Evolutionary conservation across 1,140 invertebrate genomes (phyloP), one percentile per base, ranked within the genome.

Genomic region (Globodera rostochiensis): DNA sequence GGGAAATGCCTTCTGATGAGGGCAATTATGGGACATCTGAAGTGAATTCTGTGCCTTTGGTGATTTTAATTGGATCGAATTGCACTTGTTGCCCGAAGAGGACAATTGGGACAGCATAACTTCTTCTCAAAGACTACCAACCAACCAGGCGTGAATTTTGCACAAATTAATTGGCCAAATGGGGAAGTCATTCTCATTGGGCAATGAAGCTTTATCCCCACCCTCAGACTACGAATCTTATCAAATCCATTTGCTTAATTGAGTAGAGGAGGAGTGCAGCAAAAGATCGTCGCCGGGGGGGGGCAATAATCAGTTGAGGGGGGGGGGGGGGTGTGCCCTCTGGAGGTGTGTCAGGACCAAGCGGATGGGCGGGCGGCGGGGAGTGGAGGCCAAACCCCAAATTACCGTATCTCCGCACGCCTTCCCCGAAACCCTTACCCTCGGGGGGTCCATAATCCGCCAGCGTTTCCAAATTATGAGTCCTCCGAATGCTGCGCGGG

Each of bases 151-250:
- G n/a, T 36, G 13, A 71, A 66, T 47, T 71, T 71, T 71, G 69
- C 46, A 71, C 69, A 36, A 71, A 71, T 71, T 71, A 71, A 71
- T 71, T 71, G 69, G 69, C 69, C 5, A 71, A 71, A 71, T 71
- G 21, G 25, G 60, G 36, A 71, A 47, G 46, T 71, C 36, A 8
- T n/a, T 21, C 25, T 19, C 36, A 21, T 25, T 9, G 69, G 46
- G 69, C 9, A 71, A 6, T n/a, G 69, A 45, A 19, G 46, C 19
- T 15, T 6, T 64, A 64, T 19, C 19, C 19, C 57, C 57, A 64
- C 57, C 57, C 57, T 64, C 46, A 71, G 60, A 69, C 19, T 71
- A 71, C 69, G 19, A 71, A 4, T 71, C 7, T 71, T 36, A 36
- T 64, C 57, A 64, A 64, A 47, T 47, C 21, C 69, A 71, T 71